These are phyloP conservation scores for Rhopalosiphum nymphaeae DNA, from an alignment of 2,888 invertebrate species.

Conservation along the genomic window DNA sequence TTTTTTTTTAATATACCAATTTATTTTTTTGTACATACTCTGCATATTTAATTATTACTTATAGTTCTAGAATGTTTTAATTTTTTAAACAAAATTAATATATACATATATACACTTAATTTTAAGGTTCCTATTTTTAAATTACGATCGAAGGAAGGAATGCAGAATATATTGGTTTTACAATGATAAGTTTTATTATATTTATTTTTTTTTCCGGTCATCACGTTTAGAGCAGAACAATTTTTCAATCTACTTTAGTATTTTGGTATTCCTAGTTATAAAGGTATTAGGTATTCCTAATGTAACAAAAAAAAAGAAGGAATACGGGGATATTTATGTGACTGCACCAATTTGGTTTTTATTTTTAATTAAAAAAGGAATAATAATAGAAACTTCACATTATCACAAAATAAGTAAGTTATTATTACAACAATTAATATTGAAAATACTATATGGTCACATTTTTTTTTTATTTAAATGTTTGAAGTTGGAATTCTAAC, in stretches of 20 bases:
- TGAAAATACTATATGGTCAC: neutral
- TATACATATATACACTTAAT: too few species aligned
- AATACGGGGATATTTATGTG: too few species aligned
- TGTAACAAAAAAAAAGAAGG: too few species aligned
- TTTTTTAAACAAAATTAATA: neutral
- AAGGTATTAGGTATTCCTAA: too few species aligned
- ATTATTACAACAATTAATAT: neutral
- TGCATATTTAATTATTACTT: too few species aligned
- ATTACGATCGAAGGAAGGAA: neutral
- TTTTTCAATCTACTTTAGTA: neutral
- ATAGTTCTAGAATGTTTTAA: too few species aligned
- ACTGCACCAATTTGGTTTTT: too few species aligned
- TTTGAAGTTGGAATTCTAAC: neutral
- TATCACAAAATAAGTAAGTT: neutral
- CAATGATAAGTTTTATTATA: neutral
- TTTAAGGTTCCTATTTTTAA: neutral
- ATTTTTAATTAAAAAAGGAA: too few species aligned
- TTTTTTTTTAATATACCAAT: too few species aligned
- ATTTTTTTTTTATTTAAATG: neutral
- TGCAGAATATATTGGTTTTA: neutral
- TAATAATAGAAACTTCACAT: too few species aligned
- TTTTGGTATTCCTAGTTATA: neutral
- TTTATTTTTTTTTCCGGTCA: neutral
- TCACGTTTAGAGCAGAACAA: neutral
- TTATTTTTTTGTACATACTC: too few species aligned